phyloP scores from a whole-genome alignment of 2,797 vertebrate genomes.

The Melanogrammus aeglefinus region DNA sequence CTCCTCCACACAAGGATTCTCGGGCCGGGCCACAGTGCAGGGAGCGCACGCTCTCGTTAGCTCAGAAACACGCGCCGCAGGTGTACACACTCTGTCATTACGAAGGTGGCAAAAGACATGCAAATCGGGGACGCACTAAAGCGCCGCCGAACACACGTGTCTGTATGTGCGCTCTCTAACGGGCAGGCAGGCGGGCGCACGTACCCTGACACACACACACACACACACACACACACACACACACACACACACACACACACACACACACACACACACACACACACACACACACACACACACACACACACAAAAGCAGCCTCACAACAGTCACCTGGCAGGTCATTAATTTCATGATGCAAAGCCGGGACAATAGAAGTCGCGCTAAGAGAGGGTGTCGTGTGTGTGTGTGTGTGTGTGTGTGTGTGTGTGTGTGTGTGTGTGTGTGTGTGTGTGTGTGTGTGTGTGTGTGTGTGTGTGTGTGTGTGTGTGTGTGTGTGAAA shows the following conservation, averaged over 20 bases:
- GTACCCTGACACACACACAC: slow-evolving; percentile 40
- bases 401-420: too few species aligned
- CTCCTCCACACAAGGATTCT: slow-evolving; percentile 39
- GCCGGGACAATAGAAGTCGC: slow-evolving; percentile 51
- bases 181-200: slow-evolving; percentile 25
- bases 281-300: slow-evolving; percentile 24
- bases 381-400: slow-evolving; percentile 1
- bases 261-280: too few species aligned
- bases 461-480: too few species aligned
- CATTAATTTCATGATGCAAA: slow-evolving; percentile 76
- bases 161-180: too few species aligned
- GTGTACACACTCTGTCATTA: neutral
- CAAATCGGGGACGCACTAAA: neutral
- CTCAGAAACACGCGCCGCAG: slow-evolving; percentile 36
- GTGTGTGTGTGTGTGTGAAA: neutral
- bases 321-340: slow-evolving; percentile 70
- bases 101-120: neutral
- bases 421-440: too few species aligned
- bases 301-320: too few species aligned
- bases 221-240: too few species aligned
- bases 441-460: slow-evolving; percentile 1
- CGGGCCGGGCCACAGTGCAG: slow-evolving; percentile 46
- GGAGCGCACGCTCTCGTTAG: slow-evolving; percentile 53
- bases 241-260: slow-evolving; percentile 23
- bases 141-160: neutral